A percentile compares a stretch with the other conserved stretches of the same genome.
These are phyloP conservation scores for Tarsius wallacei DNA, from an alignment of 2,797 vertebrate genomes.

Conservation along the genomic window DNA sequence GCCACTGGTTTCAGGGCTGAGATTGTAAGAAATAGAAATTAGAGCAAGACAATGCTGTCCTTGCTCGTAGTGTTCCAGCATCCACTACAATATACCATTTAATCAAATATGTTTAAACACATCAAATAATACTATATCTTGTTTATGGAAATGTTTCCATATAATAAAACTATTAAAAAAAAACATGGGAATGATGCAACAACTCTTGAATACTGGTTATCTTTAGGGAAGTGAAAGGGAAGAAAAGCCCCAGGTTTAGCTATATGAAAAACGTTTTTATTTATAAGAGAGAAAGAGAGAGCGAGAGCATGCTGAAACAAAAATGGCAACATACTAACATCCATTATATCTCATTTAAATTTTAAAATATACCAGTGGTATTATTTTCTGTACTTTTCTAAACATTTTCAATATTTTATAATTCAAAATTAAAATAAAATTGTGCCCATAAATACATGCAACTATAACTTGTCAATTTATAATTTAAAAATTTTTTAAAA, in stretches of 20 bases:
- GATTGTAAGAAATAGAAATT: background rate
- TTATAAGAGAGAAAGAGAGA: background rate
- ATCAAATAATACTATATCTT: background rate
- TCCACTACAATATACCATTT: background rate
- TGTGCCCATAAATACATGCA: background rate
- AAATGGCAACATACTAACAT: slow-evolving; percentile 14
- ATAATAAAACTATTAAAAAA: slow-evolving; percentile 43
- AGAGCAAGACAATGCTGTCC: background rate
- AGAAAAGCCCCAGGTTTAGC: background rate
- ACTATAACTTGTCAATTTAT: background rate
- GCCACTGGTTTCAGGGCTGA: background rate
- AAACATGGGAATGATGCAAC: background rate
- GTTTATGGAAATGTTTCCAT: slow-evolving; percentile 50
- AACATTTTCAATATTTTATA: slow-evolving; percentile 1
- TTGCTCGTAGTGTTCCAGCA: background rate
- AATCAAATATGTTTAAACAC: slow-evolving; percentile 30
- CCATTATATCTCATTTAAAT: background rate
- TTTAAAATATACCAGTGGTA: background rate
- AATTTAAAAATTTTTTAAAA: background rate
- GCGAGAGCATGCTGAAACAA: background rate
- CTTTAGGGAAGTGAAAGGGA: background rate
- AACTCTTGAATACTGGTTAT: slow-evolving; percentile 16
- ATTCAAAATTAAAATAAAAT: background rate
- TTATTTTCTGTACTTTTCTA: slow-evolving; percentile 39
- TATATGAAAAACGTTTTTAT: slow-evolving; percentile 33